A percentile compares a stretch with the other conserved stretches of the same genome.
These are phyloP conservation scores for Stegana nigrithorax DNA, from an alignment of 2,888 invertebrate species.

Conservation along the genomic window DNA sequence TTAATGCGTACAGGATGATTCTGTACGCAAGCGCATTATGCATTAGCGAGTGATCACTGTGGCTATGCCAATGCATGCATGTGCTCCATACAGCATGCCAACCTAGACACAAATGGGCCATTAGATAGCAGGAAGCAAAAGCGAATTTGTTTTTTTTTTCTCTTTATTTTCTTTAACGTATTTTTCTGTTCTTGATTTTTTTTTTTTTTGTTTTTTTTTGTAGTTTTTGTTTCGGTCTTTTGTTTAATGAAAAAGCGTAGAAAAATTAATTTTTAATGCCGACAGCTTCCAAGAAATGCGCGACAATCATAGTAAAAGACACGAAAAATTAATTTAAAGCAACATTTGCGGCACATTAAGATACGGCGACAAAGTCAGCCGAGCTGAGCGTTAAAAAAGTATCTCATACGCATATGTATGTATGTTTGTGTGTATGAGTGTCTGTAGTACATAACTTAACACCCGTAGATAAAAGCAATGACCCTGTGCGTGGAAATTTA, in stretches of 20 bases:
- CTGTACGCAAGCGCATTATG: no score
- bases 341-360: no score
- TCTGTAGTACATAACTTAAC: constrained; percentile 33
- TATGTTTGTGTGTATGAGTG: constrained; percentile 16
- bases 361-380: no score
- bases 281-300: constrained; percentile 50
- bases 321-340: constrained; percentile 17
- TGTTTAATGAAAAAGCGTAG: not conserved
- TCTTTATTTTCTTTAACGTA: constrained; percentile 10
- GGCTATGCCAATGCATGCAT: no score
- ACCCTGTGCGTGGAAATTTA: no score
- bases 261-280: constrained; percentile 44
- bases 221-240: no score
- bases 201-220: constrained; percentile 23
- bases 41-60: no score
- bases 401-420: not conserved
- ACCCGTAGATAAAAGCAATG: constrained; percentile 19
- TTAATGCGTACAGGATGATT: no score
- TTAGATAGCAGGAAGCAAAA: constrained; percentile 7
- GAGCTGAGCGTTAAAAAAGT: no score
- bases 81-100: not conserved
- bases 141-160: constrained; percentile 5
- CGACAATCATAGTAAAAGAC: constrained; percentile 27
- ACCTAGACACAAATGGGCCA: not conserved
- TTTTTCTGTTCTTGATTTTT: not conserved